A percentile compares a stretch with the other conserved stretches of the same genome.
These are phyloP conservation scores for Benitochromis conjunctus DNA, from an alignment of 2,113 vertebrate species.

Conservation along the genomic window DNA sequence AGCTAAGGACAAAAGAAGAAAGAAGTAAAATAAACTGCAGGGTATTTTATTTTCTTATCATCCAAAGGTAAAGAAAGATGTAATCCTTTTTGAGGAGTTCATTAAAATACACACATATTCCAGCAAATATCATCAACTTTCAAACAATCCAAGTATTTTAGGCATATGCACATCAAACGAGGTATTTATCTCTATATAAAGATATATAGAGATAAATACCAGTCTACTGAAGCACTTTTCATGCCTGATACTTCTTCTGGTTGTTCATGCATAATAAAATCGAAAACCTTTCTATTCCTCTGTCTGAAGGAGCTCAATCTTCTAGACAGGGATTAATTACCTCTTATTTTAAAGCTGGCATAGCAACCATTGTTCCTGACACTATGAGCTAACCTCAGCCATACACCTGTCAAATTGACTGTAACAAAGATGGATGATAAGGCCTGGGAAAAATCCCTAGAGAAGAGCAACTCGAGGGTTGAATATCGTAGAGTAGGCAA, in stretches of 20 bases:
- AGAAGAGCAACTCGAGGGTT: neutral
- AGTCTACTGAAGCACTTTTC: neutral
- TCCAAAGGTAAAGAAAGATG: neutral
- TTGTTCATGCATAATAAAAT: rapidly evolving
- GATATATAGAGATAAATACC: no score
- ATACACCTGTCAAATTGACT: neutral
- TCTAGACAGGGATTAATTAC: neutral
- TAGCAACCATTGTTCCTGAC: neutral
- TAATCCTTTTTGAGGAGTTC: neutral
- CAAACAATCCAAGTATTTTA: neutral
- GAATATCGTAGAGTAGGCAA: neutral
- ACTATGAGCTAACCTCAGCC: rapidly evolving
- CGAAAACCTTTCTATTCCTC: rapidly evolving
- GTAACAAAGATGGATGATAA: neutral
- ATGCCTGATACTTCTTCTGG: neutral
- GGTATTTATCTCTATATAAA: no score
- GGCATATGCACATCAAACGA: neutral
- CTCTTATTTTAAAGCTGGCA: neutral
- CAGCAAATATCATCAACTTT: neutral
- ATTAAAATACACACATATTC: neutral
- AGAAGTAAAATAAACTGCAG: neutral
- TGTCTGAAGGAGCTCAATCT: neutral
- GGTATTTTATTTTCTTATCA: neutral
- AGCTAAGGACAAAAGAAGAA: neutral
- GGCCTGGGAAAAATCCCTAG: neutral